Base-by-base conservation (phyloP, 2,113 vertebrate genomes). In the Labeo rohita region DNA sequence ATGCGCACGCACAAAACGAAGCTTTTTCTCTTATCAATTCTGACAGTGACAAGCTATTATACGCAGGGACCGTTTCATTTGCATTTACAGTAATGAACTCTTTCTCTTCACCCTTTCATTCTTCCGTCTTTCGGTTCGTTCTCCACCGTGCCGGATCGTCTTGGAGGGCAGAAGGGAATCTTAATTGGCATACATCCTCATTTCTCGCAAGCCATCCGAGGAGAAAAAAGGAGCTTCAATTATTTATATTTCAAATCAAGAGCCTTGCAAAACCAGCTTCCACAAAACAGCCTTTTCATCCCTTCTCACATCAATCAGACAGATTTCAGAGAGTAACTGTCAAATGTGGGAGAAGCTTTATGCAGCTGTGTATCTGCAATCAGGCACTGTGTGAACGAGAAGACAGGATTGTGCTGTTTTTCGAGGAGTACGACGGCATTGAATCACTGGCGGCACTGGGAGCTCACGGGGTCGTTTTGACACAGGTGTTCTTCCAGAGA, bases 131-230 rank as follows among this genome's bases (percentile, higher is more conserved):
- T 85, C 49, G 84, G 87, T 84, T 90, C 90, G 88, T 86, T 88
- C 89, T 90, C 87, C 77, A 81, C 87, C 56, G 28, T 90, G 89
- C 84, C 81, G 87, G 87, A 91, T 93, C 88, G 70, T 91, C 89
- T 91, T 91, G 87, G 90, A 94, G 89, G 92, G 90, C 91, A 92
- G 88, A 89, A 90, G 92, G 88, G 90, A 92, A 91, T 92, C 92
- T 92, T 95, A 94, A 95, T 95, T 95, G 94, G 92, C 87, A 83
- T 89, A 90, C 81, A 91, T 90, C 89, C 90, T 90, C 86, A 87
- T 92, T 88, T 87, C 91, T 93, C 90, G 90, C 87, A 89, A 74
- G 77, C 84, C 83, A 91, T 86, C 88, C 86, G 87, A 90, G 90
- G 65, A 92, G 92, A 90, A 87, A 59, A 91, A 91, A 91, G 15